These are phyloP conservation scores for Dolichoris vasculosae DNA, from an alignment of 1,140 invertebrate species.

Conservation along the genomic window DNA sequence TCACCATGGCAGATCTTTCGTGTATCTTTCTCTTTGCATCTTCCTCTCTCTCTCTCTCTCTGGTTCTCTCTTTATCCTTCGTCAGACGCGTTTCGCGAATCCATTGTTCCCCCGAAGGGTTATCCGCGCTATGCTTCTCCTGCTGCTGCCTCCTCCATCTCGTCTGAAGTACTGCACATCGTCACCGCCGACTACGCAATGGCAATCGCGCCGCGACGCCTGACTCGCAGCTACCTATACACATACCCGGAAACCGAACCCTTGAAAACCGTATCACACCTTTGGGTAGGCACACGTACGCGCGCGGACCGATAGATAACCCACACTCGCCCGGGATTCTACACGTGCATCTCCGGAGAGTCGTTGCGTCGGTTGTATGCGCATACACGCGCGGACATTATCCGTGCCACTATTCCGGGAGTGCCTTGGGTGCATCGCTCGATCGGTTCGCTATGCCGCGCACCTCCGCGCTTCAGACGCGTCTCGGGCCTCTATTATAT, in stretches of 20 bases:
- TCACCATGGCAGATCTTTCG: background rate
- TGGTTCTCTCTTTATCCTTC: constrained; percentile 43
- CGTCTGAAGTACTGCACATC: constrained; percentile 41
- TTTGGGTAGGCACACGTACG: background rate
- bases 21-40: constrained; percentile 36
- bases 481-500: constrained; percentile 23
- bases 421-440: background rate
- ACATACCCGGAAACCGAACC: background rate
- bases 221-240: background rate
- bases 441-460: constrained; percentile 34
- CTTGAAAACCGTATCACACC: background rate
- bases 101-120: constrained; percentile 46
- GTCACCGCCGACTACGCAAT: constrained; percentile 32
- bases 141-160: constrained; percentile 18
- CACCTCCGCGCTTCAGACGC: background rate
- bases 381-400: background rate
- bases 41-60: constrained; percentile 5
- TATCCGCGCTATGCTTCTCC: background rate
- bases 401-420: background rate
- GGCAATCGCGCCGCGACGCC: constrained; percentile 11
- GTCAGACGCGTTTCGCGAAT: constrained; percentile 41
- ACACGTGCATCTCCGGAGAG: background rate
- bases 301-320: background rate
- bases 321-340: background rate
- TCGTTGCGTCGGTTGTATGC: background rate